Percentiles rank a stretch among this genome's conserved stretches.
Evolutionary conservation across 2,888 invertebrate genomes (phyloP).

Genomic region (Lasioglossum oenotherae): DNA sequence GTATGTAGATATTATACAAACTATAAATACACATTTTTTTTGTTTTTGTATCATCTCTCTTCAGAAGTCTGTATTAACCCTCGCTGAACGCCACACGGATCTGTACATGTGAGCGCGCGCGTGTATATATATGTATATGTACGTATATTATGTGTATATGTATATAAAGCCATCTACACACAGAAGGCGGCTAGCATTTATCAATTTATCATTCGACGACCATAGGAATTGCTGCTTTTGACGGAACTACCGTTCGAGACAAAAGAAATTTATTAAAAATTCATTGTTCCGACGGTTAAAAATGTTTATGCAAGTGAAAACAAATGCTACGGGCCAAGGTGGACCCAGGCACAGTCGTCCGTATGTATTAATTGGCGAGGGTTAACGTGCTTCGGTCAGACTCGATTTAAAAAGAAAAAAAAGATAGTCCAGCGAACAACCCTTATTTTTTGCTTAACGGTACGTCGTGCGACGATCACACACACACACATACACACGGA

Average conservation of each 20-base stretch:
- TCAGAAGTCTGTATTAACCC: conserved; percentile 30
- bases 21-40: conserved; percentile 58
- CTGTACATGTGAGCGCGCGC: neutral
- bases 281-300: neutral
- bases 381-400: conserved; percentile 36
- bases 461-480: conserved; percentile 62
- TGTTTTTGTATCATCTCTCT: conserved; percentile 10
- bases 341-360: neutral
- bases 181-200: conserved; percentile 3
- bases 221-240: neutral
- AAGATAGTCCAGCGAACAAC: conserved; percentile 55
- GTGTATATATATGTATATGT: neutral
- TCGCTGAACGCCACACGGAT: neutral
- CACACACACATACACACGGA: conserved; percentile 29
- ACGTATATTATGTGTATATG: neutral
- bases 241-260: neutral
- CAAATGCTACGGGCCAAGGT: neutral
- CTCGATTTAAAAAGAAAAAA: conserved; percentile 29
- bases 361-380: neutral
- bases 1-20: conserved; percentile 61
- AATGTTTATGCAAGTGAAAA: neutral
- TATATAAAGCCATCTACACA: neutral
- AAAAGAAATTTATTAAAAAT: neutral
- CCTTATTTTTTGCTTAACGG: conserved; percentile 48
- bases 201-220: neutral